Base-by-base conservation (phyloP, 2,797 vertebrate species). In the Anguilla marmorata region DNA sequence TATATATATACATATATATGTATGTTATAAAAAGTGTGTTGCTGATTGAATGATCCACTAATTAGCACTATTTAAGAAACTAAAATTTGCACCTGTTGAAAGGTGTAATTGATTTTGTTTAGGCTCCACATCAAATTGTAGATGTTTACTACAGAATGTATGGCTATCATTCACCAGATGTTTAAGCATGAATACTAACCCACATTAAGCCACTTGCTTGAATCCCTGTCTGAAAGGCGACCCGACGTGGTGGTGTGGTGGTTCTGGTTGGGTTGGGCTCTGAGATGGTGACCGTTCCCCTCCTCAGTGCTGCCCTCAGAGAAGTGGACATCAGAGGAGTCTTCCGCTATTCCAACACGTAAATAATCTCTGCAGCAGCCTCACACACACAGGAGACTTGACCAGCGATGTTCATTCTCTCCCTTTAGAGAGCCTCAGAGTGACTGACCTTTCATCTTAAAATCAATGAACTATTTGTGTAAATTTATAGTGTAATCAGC, bases 271-370 rank as follows among this genome's bases (percentile, higher is more conserved):
- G 99, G 0, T 88, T 98, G 3, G 97, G 98, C 0, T 52, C 95
- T 0, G 95, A 97, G 83, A 98, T 98, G 97, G 92, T 91, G 72
- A 96, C 92, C 0, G 54, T 99, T 89, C 98, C 99, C 84, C 94
- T 99, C 0, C 27, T 98, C 88, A 96, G 96, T 0, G 98, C 98
- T 0, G 96, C 97, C 0, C 1, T 94, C 69, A 95, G 97, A 87
- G 99, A 99, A 85, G 97, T 99, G 91, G 98, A 99, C 88, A 98
- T 99, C 95, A 96, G 96, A 84, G 98, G 99, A 0, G 96, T 99
- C 87, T 99, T 98, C 93, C 97, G 98, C 93, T 99, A 99, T 93
- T 96, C 98, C 93, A 99, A 99, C 92, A 99, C 98, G 98, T 99
- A 92, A 97, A 96, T 95, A 90, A 83, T 0, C 3, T n/a, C 86